Evolutionary conservation across 2,888 invertebrate species (phyloP), one percentile per base, ranked within the genome.

Genomic region (Drosophila stalkeri): DNA sequence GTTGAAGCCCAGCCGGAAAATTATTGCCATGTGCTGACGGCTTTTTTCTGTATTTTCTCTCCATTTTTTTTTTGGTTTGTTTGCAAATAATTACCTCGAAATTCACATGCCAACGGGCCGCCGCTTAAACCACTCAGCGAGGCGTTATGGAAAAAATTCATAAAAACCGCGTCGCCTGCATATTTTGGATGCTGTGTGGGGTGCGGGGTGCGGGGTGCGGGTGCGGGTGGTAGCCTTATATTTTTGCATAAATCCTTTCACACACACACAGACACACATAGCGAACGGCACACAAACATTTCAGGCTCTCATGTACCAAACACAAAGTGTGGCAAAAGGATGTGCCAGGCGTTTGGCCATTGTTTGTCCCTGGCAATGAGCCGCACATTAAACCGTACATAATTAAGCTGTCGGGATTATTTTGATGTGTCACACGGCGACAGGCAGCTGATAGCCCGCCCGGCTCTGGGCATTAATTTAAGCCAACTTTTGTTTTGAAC

Each of bases 381-480:
- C 83, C 72, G 77, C 75, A 75, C 69, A 83, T 82, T 75, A 86
- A 81, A 82, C 78, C 84, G 85, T 83, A 85, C 91, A 91, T 91
- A 91, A 91, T 91, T 91, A 91, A 91, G 91, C 91, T 91, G 91
- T 91, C 88, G 89, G 90, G 91, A 91, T 91, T 91, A 91, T 86
- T 82, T 82, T 90, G 90, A 91, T 90, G 87, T 90, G 90, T 90
- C 85, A 89, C 89, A 86, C 88, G 85, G 83, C 88, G 82, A 82
- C 83, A 81, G 87, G 77, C 84, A 87, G 86, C 89, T 89, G 86
- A 86, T 90, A 88, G 85, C 77, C 82, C 55, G 85, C 77, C 82
- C 55, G 57, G 55, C 65, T 75, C 64, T 55, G 70, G 63, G 82
- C 70, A 80, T 84, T 89, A 65, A 84, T 86, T 86, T 87, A 89